These are phyloP conservation scores for Mesochorus sp. DNA, from an alignment of 2,888 invertebrate species.

Conservation along the genomic window DNA sequence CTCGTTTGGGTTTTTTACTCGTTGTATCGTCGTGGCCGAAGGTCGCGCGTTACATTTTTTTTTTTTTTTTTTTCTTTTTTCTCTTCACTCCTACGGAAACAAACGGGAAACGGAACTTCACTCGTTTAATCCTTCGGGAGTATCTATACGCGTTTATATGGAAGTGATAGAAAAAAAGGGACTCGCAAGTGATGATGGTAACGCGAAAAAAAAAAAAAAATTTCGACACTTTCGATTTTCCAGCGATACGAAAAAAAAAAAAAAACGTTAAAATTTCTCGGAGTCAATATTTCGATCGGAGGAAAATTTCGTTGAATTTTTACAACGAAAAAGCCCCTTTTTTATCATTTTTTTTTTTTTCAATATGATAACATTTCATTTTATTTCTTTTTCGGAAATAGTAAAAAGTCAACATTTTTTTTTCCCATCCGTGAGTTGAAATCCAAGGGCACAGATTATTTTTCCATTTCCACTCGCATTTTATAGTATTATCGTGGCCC, in stretches of 20 bases:
- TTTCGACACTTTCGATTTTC: neutral
- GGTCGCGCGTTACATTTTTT: neutral
- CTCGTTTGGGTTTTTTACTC: neutral
- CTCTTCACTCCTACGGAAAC: neutral
- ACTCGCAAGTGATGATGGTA: neutral
- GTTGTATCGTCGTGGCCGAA: neutral
- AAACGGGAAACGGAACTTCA: neutral
- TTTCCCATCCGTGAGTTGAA: no score
- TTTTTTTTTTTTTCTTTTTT: conserved; percentile 1
- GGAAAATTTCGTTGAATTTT: neutral
- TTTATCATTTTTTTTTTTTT: neutral
- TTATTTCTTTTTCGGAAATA: neutral
- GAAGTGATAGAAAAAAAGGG: neutral
- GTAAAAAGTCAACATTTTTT: no score
- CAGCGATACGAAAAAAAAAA: neutral
- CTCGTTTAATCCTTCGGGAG: neutral
- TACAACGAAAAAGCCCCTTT: neutral
- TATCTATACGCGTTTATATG: neutral
- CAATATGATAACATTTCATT: neutral
- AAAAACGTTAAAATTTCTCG: neutral
- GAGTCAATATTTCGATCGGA: no score
- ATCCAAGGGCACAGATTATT: neutral
- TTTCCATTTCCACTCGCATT: neutral
- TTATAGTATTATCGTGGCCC: neutral
- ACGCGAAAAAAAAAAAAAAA: neutral